Conservation (phyloP, 2,797 vertebrate genomes). For the Hyperoplus immaculatus region DNA sequence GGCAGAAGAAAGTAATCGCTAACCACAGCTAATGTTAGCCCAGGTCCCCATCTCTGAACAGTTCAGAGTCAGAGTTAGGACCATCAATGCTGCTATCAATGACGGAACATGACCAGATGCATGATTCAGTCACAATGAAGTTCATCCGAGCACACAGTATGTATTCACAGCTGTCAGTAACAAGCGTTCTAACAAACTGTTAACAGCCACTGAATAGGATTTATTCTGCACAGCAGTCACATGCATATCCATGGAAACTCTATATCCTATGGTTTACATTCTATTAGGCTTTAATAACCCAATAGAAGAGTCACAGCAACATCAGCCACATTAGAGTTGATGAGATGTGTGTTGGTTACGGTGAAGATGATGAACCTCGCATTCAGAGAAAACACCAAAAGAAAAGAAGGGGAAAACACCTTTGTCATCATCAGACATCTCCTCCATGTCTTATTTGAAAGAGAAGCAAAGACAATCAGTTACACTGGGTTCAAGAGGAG, state of each 20-base stretch:
- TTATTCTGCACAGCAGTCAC: constrained; percentile 13
- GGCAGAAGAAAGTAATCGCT: no score
- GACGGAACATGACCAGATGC: background rate
- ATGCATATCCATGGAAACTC: constrained; percentile 27
- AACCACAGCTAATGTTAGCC: no score
- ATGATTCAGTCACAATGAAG: background rate
- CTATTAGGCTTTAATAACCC: constrained; percentile 41
- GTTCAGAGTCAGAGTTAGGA: constrained; percentile 13
- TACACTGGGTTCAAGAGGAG: background rate
- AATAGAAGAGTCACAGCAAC: constrained; percentile 47
- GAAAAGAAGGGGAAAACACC: constrained; percentile 43
- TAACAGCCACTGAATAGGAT: constrained; percentile 1
- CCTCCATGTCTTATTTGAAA: constrained; percentile 62
- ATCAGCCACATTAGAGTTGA: constrained; percentile 13
- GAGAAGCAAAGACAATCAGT: constrained; percentile 45
- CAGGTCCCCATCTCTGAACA: background rate
- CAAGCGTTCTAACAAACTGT: constrained; percentile 5
- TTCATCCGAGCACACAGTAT: background rate
- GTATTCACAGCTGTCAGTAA: background rate
- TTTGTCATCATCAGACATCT: constrained; percentile 45
- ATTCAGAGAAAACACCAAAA: constrained; percentile 39
- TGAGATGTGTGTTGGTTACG: constrained; percentile 17
- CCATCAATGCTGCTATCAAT: background rate
- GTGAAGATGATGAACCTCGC: constrained; percentile 20
- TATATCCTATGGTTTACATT: background rate